phyloP scores from a whole-genome alignment of 2,797 vertebrate genomes.

The Aldrovandia affinis region DNA sequence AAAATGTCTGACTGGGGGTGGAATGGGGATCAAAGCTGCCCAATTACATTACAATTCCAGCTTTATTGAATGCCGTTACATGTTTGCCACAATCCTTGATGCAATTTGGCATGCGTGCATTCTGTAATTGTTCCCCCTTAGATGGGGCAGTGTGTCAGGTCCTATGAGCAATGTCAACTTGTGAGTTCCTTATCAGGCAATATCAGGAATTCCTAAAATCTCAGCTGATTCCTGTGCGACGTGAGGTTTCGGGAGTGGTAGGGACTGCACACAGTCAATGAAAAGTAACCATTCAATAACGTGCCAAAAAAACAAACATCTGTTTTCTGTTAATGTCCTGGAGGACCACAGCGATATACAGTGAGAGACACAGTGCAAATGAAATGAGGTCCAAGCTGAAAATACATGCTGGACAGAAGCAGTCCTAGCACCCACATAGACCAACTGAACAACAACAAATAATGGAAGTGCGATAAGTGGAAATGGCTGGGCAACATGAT shows the following conservation, averaged over 20 bases:
- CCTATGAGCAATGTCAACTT: background rate
- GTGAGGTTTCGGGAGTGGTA: background rate
- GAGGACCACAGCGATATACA: background rate
- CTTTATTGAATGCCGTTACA: background rate
- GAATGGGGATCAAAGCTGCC: background rate
- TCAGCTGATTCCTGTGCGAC: background rate
- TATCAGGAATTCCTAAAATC: background rate
- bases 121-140: background rate
- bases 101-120: background rate
- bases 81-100: background rate
- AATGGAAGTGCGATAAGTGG: too few relatives aligned
- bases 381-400: background rate
- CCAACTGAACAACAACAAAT: background rate
- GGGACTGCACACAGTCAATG: background rate
- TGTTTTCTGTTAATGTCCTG: background rate
- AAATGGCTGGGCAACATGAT: too few relatives aligned
- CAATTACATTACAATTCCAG: background rate
- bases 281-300: background rate
- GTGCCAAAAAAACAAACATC: background rate
- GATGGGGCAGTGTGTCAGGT: background rate
- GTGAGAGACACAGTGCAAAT: background rate
- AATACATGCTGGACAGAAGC: too few relatives aligned
- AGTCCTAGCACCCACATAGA: background rate
- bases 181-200: background rate
- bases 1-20: background rate